Base-by-base conservation (phyloP, 2,797 vertebrate genomes). In the Buphagus erythrorhynchus region DNA sequence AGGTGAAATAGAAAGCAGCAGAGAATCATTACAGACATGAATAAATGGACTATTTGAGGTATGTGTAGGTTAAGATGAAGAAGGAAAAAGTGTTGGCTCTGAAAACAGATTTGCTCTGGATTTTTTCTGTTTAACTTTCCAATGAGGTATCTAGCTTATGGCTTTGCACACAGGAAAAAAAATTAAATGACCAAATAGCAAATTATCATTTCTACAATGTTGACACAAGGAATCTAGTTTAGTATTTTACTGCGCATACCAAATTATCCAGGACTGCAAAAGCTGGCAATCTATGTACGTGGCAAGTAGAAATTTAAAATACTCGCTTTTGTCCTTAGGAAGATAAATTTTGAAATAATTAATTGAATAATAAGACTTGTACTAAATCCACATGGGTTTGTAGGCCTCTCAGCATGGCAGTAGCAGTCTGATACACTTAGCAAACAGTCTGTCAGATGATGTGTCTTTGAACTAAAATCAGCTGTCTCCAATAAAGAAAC, bases 391-490 rank as follows among this genome's bases (percentile, higher is more conserved):
- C 38, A 73, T 54, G 38, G 31, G 57, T 90, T 66, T 90, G 31
- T 72, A 38, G 46, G 35, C 69, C 55, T 93, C 82, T 84, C 87
- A 71, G 58, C 63, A 38, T 63, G 95, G 88, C 86, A 86, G 68
- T 51, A 82, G 72, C 76, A 55, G 25, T 75, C 58, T 69, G 73
- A 61, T 92, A 51, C 69, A 89, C 81, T 93, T 72, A 71, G 91
- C 72, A 85, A 85, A 48, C 63, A 48, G 36, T 78, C n/a, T 78
- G 68, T 95, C 79, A 87, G 90, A 81, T 95, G 81, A 78, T 91
- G 61, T 26, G 77, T 86, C 86, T 94, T 93, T 97, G 90, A 88
- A 95, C 78, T 90, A 91, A 88, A 96, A 85, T 68, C 82, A 82
- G 61, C 80, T 93, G 83, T 66, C 48, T 95, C 68, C 54, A 58